Evolutionary conservation across 2,113 vertebrate genomes (phyloP), one percentile per base, ranked within the genome.

Genomic region (Microcebus ravelobensis): DNA sequence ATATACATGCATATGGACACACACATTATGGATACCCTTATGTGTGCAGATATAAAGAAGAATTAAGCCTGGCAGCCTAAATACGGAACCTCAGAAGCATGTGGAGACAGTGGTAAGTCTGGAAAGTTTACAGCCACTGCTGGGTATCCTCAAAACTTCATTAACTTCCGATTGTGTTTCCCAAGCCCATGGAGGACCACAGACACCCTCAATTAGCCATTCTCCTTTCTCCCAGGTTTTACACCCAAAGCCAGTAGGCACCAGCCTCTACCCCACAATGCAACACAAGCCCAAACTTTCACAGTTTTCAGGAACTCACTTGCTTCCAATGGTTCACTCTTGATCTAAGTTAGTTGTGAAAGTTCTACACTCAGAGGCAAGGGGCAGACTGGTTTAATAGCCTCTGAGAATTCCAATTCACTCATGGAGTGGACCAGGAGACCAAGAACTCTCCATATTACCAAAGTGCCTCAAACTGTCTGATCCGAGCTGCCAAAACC

Each of bases 71-170:
- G 36, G 31, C 25, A 68, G 29, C 14, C 76, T 84, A 52, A n/a
- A 83, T 27, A 61, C 20, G 25, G 70, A 48, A 85, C 25, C 59
- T 93, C 52, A 65, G 71, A 67, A 90, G 31, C 83, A 90, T 73
- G 5, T 48, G 31, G 23, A 27, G 27, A 68, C 31, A 31, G 3
- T 6, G 15, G 0, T 7, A 25, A 96, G 85, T 34, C 17, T 90
- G 45, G 57, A 20, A 95, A 94, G 77, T 88, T 71, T 27, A 80
- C 27, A 71, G 77, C 17, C 73, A 45, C 74, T 85, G 94, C 71
- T 65, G 15, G 42, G 45, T n/a, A 70, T 17, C 70, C 50, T 65
- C 11, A 13, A 92, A 95, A 88, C 48, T 61, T 92, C 61, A 52
- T 42, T 76, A 73, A 83, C 76, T 68, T 87, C 17, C 31, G 59